A percentile compares a stretch with the other conserved stretches of the same genome.
These are phyloP conservation scores for Papilio glaucus DNA, from an alignment of 1,140 invertebrate genomes.

Conservation along the genomic window DNA sequence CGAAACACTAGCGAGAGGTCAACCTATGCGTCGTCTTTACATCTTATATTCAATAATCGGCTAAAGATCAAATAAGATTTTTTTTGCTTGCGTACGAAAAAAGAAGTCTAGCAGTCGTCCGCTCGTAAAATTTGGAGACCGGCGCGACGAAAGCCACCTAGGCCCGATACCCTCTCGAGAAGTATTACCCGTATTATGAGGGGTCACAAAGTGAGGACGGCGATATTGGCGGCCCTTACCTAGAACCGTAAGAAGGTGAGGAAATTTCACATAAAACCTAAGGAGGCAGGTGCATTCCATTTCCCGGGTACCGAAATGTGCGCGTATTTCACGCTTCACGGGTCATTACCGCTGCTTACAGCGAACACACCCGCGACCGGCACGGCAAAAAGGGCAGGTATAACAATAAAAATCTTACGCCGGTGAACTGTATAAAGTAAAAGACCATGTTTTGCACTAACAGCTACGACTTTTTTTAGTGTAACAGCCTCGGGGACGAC, in stretches of 20 bases:
- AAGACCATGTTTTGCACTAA: conserved; percentile 50
- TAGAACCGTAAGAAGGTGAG: conserved; percentile 73
- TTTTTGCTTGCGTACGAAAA: conserved; percentile 32
- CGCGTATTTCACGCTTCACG: conserved; percentile 77
- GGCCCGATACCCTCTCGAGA: conserved; percentile 78
- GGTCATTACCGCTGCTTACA: conserved; percentile 72
- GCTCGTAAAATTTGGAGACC: conserved; percentile 68
- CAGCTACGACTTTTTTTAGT: conserved; percentile 44
- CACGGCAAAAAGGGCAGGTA: conserved; percentile 66
- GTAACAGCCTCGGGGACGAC: conserved; percentile 33
- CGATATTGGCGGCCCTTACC: conserved; percentile 78
- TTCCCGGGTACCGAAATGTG: conserved; percentile 74
- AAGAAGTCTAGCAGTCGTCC: conserved; percentile 49
- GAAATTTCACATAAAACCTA: conserved; percentile 80
- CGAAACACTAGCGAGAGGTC: too few relatives aligned
- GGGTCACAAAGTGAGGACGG: conserved; percentile 80
- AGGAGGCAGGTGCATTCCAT: conserved; percentile 81
- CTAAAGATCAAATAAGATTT: neutral
- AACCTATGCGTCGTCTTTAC: neutral
- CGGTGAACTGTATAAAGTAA: conserved; percentile 56
- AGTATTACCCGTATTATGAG: conserved; percentile 81
- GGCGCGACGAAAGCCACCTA: conserved; percentile 56
- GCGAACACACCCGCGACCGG: conserved; percentile 56
- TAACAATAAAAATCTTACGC: conserved; percentile 77
- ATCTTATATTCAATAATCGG: neutral